These are phyloP conservation scores for Molossus alvarezi DNA, from an alignment of 2,797 vertebrate genomes.

Conservation along the genomic window DNA sequence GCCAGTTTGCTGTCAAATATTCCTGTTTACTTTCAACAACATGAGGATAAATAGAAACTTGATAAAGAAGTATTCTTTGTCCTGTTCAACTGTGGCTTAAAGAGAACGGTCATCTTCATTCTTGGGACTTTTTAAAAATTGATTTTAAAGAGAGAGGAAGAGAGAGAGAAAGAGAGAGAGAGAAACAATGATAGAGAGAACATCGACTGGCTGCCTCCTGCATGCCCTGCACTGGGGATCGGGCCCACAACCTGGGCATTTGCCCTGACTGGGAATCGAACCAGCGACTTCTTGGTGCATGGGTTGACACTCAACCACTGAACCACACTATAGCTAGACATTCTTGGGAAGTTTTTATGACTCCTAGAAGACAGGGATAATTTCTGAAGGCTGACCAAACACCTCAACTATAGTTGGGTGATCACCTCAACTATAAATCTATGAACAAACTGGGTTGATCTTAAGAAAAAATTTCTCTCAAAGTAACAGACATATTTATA, in stretches of 20 bases:
- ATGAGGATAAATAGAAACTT: constrained; percentile 51
- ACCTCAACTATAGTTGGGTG: not conserved
- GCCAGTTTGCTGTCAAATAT: constrained; percentile 38
- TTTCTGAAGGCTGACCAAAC: constrained; percentile 54
- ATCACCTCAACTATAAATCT: constrained; percentile 48
- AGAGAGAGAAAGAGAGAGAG: too few relatives aligned
- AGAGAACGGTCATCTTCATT: constrained; percentile 40
- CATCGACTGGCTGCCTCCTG: too few relatives aligned
- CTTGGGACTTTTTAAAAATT: not conserved
- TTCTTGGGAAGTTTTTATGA: constrained; percentile 53
- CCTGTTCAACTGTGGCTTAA: constrained; percentile 4
- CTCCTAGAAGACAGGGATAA: constrained; percentile 28
- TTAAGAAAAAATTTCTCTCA: constrained; percentile 27
- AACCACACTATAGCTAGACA: not conserved
- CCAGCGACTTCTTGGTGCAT: too few relatives aligned
- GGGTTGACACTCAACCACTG: too few relatives aligned
- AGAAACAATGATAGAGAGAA: too few relatives aligned
- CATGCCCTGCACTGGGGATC: too few relatives aligned
- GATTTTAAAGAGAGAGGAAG: too few relatives aligned
- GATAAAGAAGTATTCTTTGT: not conserved
- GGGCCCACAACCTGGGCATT: too few relatives aligned
- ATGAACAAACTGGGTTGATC: not conserved
- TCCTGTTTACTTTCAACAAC: constrained; percentile 68
- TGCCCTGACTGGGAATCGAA: too few relatives aligned
- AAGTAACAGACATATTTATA: constrained; percentile 36